Evolutionary conservation across 92 coral and sea anemone genomes (phyloP).

Genomic region (Actinostola sp.): DNA sequence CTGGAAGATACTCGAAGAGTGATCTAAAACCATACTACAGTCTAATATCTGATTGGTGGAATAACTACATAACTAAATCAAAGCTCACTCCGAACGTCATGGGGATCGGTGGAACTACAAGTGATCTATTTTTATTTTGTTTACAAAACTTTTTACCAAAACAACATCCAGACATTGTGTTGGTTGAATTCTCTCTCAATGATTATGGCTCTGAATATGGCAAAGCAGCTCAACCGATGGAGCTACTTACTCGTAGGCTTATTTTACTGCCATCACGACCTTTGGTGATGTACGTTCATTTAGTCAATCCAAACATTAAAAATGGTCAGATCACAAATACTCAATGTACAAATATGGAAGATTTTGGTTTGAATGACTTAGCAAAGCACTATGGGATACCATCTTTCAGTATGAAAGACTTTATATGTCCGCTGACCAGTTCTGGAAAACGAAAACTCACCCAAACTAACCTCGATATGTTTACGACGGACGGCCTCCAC

Average conservation of each 20-base stretch:
- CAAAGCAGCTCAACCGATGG: slow-evolving; percentile 65
- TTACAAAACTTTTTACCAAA: slow-evolving; percentile 54
- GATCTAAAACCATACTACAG: slow-evolving; percentile 20
- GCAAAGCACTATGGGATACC: slow-evolving; percentile 56
- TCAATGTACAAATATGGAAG: slow-evolving; percentile 57
- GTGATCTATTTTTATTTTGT: slow-evolving; percentile 64
- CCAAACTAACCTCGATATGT: slow-evolving; percentile 28
- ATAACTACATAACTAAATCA: slow-evolving; percentile 12
- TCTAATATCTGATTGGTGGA: slow-evolving; percentile 63
- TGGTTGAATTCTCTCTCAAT: slow-evolving; percentile 77
- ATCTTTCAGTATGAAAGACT: slow-evolving; percentile 46
- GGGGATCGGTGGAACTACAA: slow-evolving; percentile 67
- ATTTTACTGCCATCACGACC: slow-evolving; percentile 64
- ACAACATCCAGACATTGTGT: slow-evolving; percentile 41
- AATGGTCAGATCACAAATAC: slow-evolving; percentile 41
- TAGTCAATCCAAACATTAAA: slow-evolving; percentile 59
- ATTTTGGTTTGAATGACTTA: slow-evolving; percentile 40
- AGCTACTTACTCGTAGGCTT: slow-evolving; percentile 73
- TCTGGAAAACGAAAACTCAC: background rate
- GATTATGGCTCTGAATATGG: slow-evolving; percentile 37
- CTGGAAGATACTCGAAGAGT: slow-evolving; percentile 59
- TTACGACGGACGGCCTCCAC: slow-evolving; percentile 38
- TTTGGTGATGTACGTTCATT: slow-evolving; percentile 63
- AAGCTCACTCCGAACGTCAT: slow-evolving; percentile 8
- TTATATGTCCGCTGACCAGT: slow-evolving; percentile 51